Evolutionary conservation across 2,888 invertebrate genomes (phyloP), one percentile per base, ranked within the genome.

Genomic region (Epinotia bilunana): DNA sequence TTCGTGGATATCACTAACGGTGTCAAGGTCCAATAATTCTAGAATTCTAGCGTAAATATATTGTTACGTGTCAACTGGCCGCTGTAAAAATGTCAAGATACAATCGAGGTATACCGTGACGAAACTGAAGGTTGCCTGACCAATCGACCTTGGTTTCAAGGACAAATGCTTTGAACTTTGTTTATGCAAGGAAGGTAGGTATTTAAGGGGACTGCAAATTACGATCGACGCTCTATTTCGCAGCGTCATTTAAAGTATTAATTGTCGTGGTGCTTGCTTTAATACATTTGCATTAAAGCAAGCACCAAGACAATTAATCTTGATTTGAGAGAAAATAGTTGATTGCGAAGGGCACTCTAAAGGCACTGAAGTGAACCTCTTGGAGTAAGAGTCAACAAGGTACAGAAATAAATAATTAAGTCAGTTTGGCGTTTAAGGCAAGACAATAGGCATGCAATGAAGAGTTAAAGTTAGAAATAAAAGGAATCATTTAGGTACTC

Each of bases 71-170:
- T 49, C 63, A 65, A 60, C n/a, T 60, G 23, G 49, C 33, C 28
- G 67, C 75, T 75, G 67, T 67, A 61, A 58, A 74, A 64, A 65
- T 12, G 46, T 72, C 65, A 68, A 73, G 76, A 76, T 76, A 63
- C 39, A 46, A 76, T 73, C 72, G 58, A 63, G 46, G 46, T 46
- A 62, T 73, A 74, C 65, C 78, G 78, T 80, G 83, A 81, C 80
- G 76, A 79, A 76, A 71, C 64, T 74, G 78, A 79, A 81, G 81
- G 81, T 77, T 77, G 73, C 78, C 79, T 82, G 82, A 83, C 80
- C 77, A 77, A 70, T 74, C 62, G 62, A 78, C 80, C 79, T 83
- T 80, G 61, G 67, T 49, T 73, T 61, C 60, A 74, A 78, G 77
- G 78, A 70, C 60, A 58, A 63, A 60, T 64, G 64, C 61, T 28